These are phyloP conservation scores for Rhegmatorhina hoffmannsi DNA, from an alignment of 2,113 vertebrate genomes.

Conservation along the genomic window DNA sequence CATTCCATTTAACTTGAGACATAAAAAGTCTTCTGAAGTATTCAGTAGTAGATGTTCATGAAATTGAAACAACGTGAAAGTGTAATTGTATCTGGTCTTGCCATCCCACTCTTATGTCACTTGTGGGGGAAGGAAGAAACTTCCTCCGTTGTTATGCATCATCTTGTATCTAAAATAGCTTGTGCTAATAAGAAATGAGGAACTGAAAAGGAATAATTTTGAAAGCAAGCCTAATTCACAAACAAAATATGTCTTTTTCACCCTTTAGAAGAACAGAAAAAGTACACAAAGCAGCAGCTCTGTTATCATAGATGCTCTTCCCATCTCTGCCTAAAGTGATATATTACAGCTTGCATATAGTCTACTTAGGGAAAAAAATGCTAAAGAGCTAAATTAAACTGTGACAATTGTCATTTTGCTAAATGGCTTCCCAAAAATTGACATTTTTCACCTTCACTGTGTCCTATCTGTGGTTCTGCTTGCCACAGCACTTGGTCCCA, in stretches of 20 bases:
- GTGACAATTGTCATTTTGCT: background rate
- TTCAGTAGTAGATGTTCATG: background rate
- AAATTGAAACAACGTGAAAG: background rate
- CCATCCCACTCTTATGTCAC: background rate
- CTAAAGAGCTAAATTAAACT: background rate
- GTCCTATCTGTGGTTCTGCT: background rate
- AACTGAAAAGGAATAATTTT: background rate
- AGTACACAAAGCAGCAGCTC: background rate
- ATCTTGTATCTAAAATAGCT: background rate
- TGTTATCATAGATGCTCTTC: background rate
- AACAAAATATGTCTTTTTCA: background rate
- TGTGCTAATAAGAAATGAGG: background rate
- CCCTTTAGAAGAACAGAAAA: background rate
- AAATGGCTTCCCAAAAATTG: background rate
- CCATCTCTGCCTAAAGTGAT: background rate
- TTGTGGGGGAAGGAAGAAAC: background rate
- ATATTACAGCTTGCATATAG: background rate
- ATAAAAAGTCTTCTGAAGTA: background rate
- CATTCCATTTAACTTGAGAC: background rate
- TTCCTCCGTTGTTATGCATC: background rate
- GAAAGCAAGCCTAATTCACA: background rate
- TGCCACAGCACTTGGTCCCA: background rate
- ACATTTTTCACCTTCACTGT: background rate
- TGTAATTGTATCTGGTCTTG: background rate
- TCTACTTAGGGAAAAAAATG: background rate